These are phyloP conservation scores for Rhinichthys osculus DNA, from an alignment of 2,797 vertebrate species.

Conservation along the genomic window DNA sequence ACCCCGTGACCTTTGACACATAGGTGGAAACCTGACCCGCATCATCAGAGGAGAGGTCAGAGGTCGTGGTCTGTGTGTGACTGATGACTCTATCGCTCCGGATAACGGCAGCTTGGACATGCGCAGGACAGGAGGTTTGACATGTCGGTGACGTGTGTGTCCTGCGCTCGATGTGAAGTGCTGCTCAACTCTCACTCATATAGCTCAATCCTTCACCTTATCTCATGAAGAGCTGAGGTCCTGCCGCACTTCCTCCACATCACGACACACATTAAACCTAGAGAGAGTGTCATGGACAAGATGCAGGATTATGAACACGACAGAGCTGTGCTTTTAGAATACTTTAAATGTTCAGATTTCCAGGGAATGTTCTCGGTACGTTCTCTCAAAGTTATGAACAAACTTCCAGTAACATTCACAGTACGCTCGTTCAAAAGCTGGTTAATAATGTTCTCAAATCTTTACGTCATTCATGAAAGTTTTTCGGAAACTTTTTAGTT, in stretches of 20 bases:
- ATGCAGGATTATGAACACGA: neutral
- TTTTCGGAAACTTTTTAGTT: too few relatives aligned
- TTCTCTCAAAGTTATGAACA: too few relatives aligned
- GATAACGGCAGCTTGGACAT: neutral
- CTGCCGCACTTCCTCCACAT: neutral
- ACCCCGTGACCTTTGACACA: slow-evolving; percentile 33
- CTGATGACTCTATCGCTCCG: neutral
- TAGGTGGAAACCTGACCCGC: slow-evolving; percentile 46
- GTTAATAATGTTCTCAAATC: too few relatives aligned
- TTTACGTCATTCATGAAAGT: too few relatives aligned
- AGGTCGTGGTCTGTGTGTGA: slow-evolving; percentile 15
- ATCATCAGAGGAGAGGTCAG: slow-evolving; percentile 31
- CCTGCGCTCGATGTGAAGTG: neutral
- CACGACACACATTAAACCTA: neutral
- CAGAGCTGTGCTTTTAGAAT: neutral
- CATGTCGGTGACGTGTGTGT: neutral
- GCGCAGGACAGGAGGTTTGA: neutral
- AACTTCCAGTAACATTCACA: too few relatives aligned
- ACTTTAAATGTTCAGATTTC: neutral
- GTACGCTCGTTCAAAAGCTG: too few relatives aligned
- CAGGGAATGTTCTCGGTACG: too few relatives aligned
- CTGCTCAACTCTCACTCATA: neutral
- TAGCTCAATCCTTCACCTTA: neutral
- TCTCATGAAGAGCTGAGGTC: neutral
- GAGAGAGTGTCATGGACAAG: neutral